phyloP scores from a whole-genome alignment of 2,888 invertebrate species.

The Lepas anatifera region DNA sequence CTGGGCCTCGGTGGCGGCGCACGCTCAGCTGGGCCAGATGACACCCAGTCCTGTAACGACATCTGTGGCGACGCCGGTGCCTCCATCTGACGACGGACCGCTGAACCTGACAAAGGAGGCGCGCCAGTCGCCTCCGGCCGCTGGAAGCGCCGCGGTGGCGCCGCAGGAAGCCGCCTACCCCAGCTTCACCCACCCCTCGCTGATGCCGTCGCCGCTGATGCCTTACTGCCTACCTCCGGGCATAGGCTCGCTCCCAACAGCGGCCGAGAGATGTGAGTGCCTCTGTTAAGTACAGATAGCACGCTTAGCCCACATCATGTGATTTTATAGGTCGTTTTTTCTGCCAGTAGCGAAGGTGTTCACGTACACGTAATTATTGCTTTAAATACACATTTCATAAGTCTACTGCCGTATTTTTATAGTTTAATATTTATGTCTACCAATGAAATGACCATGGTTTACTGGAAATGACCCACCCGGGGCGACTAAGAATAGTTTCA shows the following conservation, averaged over 20 bases:
- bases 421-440: too few relatives aligned
- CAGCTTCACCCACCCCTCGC: neutral
- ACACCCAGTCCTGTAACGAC: neutral
- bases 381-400: too few relatives aligned
- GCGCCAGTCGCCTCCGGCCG: neutral
- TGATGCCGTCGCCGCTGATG: neutral
- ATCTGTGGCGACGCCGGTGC: neutral
- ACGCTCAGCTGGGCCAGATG: neutral
- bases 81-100: slow-evolving; percentile 21
- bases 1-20: neutral
- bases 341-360: neutral
- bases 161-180: neutral
- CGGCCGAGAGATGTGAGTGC: neutral
- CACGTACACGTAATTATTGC: too few relatives aligned
- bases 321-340: too few relatives aligned
- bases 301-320: too few relatives aligned
- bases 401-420: too few relatives aligned
- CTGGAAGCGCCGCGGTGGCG: neutral
- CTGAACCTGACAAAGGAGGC: slow-evolving; percentile 25
- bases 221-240: neutral
- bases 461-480: too few relatives aligned
- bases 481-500: too few relatives aligned
- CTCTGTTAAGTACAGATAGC: too few relatives aligned
- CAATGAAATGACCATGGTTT: too few relatives aligned
- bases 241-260: neutral